Conservation (phyloP, 2,113 vertebrate species). For the Colius striatus region DNA sequence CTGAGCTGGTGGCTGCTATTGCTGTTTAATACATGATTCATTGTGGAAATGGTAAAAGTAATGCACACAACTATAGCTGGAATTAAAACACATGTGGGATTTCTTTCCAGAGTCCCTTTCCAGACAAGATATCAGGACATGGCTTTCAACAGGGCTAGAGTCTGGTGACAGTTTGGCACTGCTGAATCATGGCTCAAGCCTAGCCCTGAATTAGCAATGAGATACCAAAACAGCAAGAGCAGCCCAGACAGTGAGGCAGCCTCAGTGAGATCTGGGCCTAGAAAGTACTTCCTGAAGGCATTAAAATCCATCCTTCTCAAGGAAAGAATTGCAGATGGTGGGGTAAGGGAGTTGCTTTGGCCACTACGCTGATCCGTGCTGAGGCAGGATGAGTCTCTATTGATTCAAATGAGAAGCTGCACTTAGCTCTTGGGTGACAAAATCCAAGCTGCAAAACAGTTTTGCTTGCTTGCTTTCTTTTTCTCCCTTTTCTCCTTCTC, state of each 20-base stretch:
- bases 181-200: conserved; percentile 20
- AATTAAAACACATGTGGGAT: background rate
- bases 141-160: background rate
- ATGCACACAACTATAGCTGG: background rate
- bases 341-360: background rate
- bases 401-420: background rate
- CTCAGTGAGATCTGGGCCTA: background rate
- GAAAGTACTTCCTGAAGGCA: conserved; percentile 27
- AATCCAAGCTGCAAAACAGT: background rate
- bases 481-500: background rate
- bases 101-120: background rate
- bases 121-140: background rate
- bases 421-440: background rate
- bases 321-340: background rate
- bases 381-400: background rate
- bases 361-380: background rate
- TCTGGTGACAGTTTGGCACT: conserved; percentile 3
- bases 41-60: background rate
- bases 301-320: background rate
- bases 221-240: background rate
- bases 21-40: background rate
- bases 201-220: conserved; percentile 32
- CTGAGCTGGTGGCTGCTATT: background rate
- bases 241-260: background rate
- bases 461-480: background rate